Evolutionary conservation across 2,113 vertebrate genomes (phyloP).

Genomic region (Oxygymnocypris stewartii): DNA sequence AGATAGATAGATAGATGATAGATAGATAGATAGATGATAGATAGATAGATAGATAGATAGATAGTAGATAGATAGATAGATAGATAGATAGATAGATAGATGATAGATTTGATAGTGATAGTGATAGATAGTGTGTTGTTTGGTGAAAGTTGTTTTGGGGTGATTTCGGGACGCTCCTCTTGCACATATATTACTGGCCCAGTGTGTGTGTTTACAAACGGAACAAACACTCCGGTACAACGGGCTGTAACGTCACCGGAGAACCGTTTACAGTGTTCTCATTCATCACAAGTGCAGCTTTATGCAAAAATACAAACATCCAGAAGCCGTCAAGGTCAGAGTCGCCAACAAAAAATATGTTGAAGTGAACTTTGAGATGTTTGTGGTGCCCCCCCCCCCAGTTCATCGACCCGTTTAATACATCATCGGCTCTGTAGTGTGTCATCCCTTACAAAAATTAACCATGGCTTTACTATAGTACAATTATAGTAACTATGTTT

Average conservation of each 20-base stretch:
- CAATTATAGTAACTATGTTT: no score
- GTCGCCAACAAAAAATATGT: background rate
- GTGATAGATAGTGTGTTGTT: background rate
- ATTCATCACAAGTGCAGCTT: background rate
- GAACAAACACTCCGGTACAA: background rate
- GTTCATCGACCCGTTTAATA: slow-evolving; percentile 3
- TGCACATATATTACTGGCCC: background rate
- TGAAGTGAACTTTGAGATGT: slow-evolving; percentile 40
- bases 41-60: no score
- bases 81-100: no score
- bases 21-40: background rate
- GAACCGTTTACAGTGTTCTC: background rate
- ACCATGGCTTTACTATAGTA: no score
- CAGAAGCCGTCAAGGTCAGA: background rate
- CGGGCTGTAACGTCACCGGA: background rate
- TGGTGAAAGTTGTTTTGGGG: slow-evolving; percentile 22
- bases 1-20: background rate
- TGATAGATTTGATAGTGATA: no score
- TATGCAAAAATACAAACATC: background rate
- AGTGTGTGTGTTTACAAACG: background rate
- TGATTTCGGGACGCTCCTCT: background rate
- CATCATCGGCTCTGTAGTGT: background rate
- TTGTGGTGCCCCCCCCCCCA: background rate
- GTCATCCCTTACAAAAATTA: no score
- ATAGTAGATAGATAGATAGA: no score